Base-by-base conservation (phyloP, 1,140 invertebrate species). In the Zaprionus nigranus region DNA sequence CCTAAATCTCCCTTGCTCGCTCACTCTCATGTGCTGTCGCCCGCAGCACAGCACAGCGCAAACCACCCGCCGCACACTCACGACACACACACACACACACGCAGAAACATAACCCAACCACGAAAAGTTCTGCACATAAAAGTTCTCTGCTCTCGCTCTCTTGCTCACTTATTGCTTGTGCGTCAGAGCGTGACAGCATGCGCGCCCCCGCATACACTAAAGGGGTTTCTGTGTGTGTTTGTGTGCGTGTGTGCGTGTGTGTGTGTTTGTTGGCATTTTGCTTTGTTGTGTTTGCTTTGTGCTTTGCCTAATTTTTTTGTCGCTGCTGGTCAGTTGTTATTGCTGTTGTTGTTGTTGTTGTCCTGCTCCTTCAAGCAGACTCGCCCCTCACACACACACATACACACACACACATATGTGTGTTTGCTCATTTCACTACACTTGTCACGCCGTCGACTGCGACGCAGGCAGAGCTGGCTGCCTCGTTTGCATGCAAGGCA, bases 381-480 rank as follows among this genome's bases (percentile, higher is more conserved):
- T n/a, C 59, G 34, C 28, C 28, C 22, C 46, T 5, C 15, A n/a
- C 38, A 40, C 38, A 40, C 38, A n/a, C 7, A 40, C 38, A 40
- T 15, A n/a, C 38, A 40, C 38, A n/a, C 28, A 40, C 38, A 40
- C 38, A n/a, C 38, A 40, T 4, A 15, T 38, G 28, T 64, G 63
- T 78, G 57, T 63, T 81, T 81, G 82, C 79, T 79, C 82, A 79
- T 79, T 77, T 75, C 60, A 73, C 68, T 83, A 84, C 81, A 83
- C 81, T 83, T 84, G 81, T 83, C 81, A 80, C 77, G 77, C 80
- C 74, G 81, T 77, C 76, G 76, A 54, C 72, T 56, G 57, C 53
- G 63, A 36, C 54, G 24, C 49, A 40, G 56, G 36, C 74, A 24
- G 61, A 46, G 63, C 30, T 34, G 13, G 15, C 24, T 9, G n/a